These are phyloP conservation scores for Euleptes europaea DNA, from an alignment of 2,113 vertebrate genomes.

Conservation along the genomic window DNA sequence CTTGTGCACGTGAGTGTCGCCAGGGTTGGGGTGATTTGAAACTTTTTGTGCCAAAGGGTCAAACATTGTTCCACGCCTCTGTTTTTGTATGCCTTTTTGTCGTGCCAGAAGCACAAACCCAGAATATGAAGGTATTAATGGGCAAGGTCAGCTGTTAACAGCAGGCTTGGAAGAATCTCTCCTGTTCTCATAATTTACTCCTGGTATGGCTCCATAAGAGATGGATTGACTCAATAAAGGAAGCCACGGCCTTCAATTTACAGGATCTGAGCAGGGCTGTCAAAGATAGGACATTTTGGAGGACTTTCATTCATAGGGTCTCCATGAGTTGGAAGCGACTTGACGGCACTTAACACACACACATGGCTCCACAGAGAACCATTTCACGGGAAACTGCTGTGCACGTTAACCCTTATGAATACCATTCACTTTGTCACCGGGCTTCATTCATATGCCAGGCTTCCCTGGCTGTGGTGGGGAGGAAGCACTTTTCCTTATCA, in stretches of 20 bases:
- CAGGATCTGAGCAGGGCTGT: no score
- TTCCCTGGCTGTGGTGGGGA: background rate
- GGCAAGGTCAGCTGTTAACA: background rate
- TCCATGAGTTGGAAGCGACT: no score
- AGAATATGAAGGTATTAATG: background rate
- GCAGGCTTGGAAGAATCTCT: background rate
- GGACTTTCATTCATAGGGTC: no score
- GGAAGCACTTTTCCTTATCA: background rate
- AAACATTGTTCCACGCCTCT: background rate
- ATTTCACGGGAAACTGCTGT: background rate
- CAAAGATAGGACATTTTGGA: no score
- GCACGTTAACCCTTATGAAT: background rate
- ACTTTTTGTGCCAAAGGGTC: no score
- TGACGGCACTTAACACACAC: no score
- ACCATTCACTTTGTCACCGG: background rate
- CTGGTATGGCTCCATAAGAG: no score
- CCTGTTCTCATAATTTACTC: background rate
- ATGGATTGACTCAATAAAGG: no score
- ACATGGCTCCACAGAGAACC: no score
- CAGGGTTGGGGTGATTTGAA: background rate
- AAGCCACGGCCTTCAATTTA: no score
- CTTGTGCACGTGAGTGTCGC: constrained; percentile 89
- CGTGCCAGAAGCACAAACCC: background rate
- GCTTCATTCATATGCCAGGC: no score
- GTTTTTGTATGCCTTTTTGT: background rate